These are phyloP conservation scores for Hybognathus amarus DNA, from an alignment of 2,797 vertebrate genomes.

Conservation along the genomic window DNA sequence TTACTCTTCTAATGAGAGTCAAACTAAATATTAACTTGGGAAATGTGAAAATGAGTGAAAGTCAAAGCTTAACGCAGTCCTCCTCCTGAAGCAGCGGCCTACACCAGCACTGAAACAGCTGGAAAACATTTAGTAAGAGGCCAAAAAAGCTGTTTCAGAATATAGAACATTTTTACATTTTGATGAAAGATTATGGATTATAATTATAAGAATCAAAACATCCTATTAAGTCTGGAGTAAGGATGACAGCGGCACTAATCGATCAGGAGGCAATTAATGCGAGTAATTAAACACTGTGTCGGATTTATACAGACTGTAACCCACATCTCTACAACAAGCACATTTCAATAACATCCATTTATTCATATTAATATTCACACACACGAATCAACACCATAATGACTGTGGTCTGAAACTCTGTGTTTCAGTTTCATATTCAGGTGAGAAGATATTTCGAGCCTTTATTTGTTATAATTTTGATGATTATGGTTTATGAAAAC, in stretches of 20 bases:
- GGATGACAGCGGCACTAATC: slow-evolving; percentile 42
- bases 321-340: background rate
- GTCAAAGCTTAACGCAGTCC: background rate
- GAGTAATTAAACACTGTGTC: slow-evolving; percentile 32
- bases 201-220: slow-evolving; percentile 35
- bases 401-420: too few relatives aligned
- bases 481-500: too few relatives aligned
- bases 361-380: background rate
- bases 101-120: background rate
- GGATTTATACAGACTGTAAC: background rate
- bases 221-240: slow-evolving; percentile 19
- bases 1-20: background rate
- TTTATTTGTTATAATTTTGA: too few relatives aligned
- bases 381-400: too few relatives aligned
- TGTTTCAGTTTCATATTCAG: background rate
- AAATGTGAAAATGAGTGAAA: background rate
- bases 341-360: background rate
- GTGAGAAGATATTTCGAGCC: too few relatives aligned
- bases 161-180: background rate
- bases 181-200: slow-evolving; percentile 24
- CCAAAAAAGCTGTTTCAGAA: background rate
- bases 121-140: background rate
- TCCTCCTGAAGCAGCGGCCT: background rate
- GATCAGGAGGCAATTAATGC: slow-evolving; percentile 33
- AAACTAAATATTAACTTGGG: background rate